phyloP scores from a whole-genome alignment of 2,797 vertebrate genomes.

The Manis javanica region DNA sequence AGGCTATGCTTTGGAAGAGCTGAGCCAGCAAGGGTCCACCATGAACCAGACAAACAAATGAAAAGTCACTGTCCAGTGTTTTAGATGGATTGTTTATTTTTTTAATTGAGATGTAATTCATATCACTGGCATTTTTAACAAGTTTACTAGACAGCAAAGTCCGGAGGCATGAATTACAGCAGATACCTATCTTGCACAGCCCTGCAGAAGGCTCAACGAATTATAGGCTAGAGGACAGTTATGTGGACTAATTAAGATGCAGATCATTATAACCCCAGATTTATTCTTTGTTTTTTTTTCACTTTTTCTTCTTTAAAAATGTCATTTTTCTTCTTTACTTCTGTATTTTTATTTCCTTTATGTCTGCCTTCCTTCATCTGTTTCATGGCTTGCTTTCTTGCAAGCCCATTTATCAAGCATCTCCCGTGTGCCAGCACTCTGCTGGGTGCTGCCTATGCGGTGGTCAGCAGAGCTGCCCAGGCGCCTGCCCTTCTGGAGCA shows the following conservation, averaged over 20 bases:
- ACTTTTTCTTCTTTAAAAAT: not conserved
- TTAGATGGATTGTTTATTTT: not conserved
- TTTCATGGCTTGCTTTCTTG: not conserved
- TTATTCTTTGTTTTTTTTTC: not conserved
- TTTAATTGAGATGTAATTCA: not conserved
- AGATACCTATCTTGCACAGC: fast-evolving
- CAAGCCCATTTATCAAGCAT: not conserved
- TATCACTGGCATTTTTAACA: not conserved
- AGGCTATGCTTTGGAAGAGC: not conserved
- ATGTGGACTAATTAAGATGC: not conserved
- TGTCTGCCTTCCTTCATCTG: not conserved
- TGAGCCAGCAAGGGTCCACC: not conserved
- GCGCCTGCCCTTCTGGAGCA: not conserved
- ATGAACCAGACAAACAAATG: too few relatives aligned
- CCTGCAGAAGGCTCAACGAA: not conserved
- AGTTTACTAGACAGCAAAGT: not conserved
- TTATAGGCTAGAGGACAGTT: not conserved
- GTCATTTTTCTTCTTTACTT: not conserved
- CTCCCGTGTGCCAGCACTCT: not conserved
- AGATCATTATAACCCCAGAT: not conserved
- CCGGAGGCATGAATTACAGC: not conserved
- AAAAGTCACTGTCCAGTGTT: not conserved
- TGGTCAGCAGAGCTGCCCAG: not conserved
- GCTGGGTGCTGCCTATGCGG: too few relatives aligned
- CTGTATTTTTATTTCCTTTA: not conserved